phyloP scores from a whole-genome alignment of 2,888 invertebrate species.

The Apamea monoglypha region DNA sequence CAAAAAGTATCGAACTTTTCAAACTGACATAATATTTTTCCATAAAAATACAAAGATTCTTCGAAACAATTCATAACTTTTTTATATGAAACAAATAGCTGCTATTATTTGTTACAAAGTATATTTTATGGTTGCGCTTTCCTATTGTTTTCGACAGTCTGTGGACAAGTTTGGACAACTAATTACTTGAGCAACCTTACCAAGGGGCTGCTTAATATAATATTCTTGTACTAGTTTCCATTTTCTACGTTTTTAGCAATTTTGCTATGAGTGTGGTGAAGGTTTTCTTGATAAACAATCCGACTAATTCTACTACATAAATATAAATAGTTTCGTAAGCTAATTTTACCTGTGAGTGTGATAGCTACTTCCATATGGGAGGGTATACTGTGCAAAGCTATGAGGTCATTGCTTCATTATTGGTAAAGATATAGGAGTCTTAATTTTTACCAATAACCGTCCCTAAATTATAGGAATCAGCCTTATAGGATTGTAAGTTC shows the following conservation, averaged over 20 bases:
- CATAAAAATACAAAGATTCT: constrained; percentile 2
- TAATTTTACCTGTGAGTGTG: too few species aligned
- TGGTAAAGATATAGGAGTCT: too few species aligned
- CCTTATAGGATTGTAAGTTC: too few species aligned
- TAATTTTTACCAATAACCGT: too few species aligned
- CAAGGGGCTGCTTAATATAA: not conserved
- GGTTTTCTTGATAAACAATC: too few species aligned
- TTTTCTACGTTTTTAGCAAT: not conserved
- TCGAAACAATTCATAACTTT: constrained; percentile 19
- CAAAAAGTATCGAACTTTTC: not conserved
- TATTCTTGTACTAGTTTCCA: not conserved
- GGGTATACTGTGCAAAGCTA: too few species aligned
- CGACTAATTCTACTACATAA: too few species aligned
- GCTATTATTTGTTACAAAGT: constrained; percentile 30
- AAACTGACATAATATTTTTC: not conserved
- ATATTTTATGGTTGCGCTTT: constrained; percentile 42
- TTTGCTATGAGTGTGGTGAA: too few species aligned
- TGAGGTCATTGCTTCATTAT: too few species aligned
- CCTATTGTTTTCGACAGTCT: constrained; percentile 59
- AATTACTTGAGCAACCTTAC: constrained; percentile 48
- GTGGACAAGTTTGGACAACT: constrained; percentile 56
- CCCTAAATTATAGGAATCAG: too few species aligned
- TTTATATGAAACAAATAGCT: constrained; percentile 21
- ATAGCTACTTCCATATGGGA: too few species aligned
- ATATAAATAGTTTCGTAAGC: too few species aligned